Evolutionary conservation across 1,140 invertebrate genomes (phyloP), one percentile per base, ranked within the genome.

Genomic region (Trichoplusia ni): DNA sequence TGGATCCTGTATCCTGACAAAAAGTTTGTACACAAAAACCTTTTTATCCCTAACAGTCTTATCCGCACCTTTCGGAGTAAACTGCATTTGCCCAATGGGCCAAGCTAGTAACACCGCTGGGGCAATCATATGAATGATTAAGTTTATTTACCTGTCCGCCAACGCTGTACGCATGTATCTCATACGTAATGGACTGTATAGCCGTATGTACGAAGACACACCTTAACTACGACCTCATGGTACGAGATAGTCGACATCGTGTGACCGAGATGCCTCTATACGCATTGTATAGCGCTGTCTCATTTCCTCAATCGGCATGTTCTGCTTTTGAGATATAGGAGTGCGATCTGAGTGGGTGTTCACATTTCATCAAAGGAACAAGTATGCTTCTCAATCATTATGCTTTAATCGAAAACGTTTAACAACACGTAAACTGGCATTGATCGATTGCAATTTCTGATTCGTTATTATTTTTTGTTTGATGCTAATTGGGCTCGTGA

Each of bases 331-430:
- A n/a, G n/a, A n/a, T n/a, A n/a, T n/a, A n/a, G n/a, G n/a, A n/a
- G n/a, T n/a, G n/a, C n/a, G n/a, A n/a, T n/a, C n/a, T n/a, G n/a
- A n/a, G 80, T 82, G 77, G 78, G 80, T 77, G 76, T 79, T 70
- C 77, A 76, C 68, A 73, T 81, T 79, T 82, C 72, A 79, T 80
- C 77, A 75, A 70, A 71, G 70, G 73, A 80, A 87, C 81, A 79
- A 85, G 78, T 78, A 64, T 66, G 73, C 69, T 79, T 80, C 79
- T 79, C 77, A 73, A 71, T 76, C 69, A 67, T 75, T 62, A 61
- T 47, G 29, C 74, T 79, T 71, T 79, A 82, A 84, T 82, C 81
- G 77, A 81, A 82, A 82, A 77, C 64, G 71, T 75, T 79, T 71
- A 77, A 75, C 67, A 77, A 82, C 71, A 76, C 67, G 47, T 71